These are phyloP conservation scores for Nixonia krombeini DNA, from an alignment of 1,140 invertebrate genomes.

Conservation along the genomic window DNA sequence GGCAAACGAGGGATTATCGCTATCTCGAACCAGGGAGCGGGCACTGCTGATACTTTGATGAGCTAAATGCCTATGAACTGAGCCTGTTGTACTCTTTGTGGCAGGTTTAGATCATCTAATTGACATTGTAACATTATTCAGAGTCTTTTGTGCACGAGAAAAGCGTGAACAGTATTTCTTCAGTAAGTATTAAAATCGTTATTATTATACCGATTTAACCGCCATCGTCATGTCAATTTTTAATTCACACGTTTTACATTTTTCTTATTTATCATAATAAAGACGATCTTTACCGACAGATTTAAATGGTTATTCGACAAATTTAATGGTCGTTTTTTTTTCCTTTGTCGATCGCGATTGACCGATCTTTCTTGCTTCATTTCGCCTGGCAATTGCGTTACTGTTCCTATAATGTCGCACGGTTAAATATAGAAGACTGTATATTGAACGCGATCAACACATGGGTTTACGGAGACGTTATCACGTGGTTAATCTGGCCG, in stretches of 20 bases:
- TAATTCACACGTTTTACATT: too few relatives aligned
- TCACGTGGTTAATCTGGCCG: slow-evolving; percentile 15
- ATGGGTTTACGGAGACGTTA: slow-evolving; percentile 13
- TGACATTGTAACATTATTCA: slow-evolving; percentile 50
- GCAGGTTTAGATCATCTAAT: slow-evolving; percentile 47
- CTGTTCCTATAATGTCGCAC: background rate
- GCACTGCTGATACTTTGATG: slow-evolving; percentile 34
- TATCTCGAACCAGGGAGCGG: slow-evolving; percentile 29
- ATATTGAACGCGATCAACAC: slow-evolving; percentile 12
- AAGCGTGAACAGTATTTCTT: slow-evolving; percentile 1
- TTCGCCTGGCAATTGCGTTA: slow-evolving; percentile 1
- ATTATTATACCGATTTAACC: too few relatives aligned
- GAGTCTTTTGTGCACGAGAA: slow-evolving; percentile 23
- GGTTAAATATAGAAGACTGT: slow-evolving; percentile 4
- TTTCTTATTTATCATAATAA: too few relatives aligned
- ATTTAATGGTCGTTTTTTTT: too few relatives aligned
- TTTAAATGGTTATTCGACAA: too few relatives aligned
- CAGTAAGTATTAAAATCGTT: too few relatives aligned
- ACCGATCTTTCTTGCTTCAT: slow-evolving; percentile 6
- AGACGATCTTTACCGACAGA: too few relatives aligned
- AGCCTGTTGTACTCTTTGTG: slow-evolving; percentile 36
- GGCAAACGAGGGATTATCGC: slow-evolving; percentile 19
- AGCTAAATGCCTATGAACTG: slow-evolving; percentile 43
- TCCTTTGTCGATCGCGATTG: too few relatives aligned
- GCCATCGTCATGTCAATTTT: too few relatives aligned